Evolutionary conservation across 2,888 invertebrate genomes (phyloP), one percentile per base, ranked within the genome.

Genomic region (Ecliptopera silaceata): DNA sequence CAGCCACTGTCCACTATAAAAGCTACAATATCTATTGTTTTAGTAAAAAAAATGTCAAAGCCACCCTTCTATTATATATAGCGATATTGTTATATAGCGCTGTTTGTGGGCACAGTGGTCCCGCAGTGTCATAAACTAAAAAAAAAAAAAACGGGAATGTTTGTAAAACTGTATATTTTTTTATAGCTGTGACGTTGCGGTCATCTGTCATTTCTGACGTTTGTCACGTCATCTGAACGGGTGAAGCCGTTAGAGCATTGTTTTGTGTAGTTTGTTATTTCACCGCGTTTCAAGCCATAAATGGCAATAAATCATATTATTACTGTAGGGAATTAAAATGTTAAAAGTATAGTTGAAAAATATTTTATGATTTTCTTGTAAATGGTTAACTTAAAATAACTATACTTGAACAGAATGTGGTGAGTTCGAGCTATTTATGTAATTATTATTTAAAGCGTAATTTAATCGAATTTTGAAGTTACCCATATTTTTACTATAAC

Each of bases 1-100:
- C 60, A 70, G 80, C 85, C 82, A 82, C 86, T 74, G 85, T 80
- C 66, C 75, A 84, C 82, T 82, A 82, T 86, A 87, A 86, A 86
- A 76, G 56, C 67, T 64, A 69, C 71, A 65, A 65, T 57, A 49
- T 66, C 68, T 73, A 68, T 84, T 84, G 84, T 86, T 84, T 86
- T 82, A 80, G 69, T 71, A 76, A 84, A 83, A 82, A 83, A 82
- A 80, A 67, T 57, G 4, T 4, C 68, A 77, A 75, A 71, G 62
- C 59, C 13, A 18, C 38, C 18, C 18, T 76, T 73, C 72, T 72
- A n/a, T n/a, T n/a, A n/a, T 68, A 70, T 67, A 74, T 72, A 84
- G 84, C 85, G 84, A 84, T 75, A 64, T 75, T 71, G 74, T 79
- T 74, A n/a, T n/a, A n/a, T n/a, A n/a, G n/a, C n/a, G n/a, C n/a